Base-by-base conservation (phyloP, 2,888 invertebrate species). In the Deilephila elpenor region DNA sequence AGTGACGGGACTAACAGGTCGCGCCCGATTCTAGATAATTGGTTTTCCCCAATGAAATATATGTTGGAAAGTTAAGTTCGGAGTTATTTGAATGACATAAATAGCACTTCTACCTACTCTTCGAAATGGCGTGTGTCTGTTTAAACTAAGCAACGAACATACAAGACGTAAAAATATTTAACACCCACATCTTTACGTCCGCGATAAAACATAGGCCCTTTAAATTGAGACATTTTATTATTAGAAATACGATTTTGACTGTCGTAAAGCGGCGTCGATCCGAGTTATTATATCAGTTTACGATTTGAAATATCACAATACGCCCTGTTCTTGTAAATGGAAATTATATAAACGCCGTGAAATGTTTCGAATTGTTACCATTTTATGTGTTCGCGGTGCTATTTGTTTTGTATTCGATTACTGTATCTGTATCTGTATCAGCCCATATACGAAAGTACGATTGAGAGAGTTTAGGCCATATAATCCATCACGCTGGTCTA, bases 151-250 rank as follows among this genome's bases (percentile, higher is more conserved):
- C 86, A 85, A 88, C 84, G 85, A 88, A 89, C 86, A 88, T 88
- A 86, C 83, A 83, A 83, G 82, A 74, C 84, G 88, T 88, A 88
- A 91, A 90, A 79, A 77, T 59, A 75, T 88, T 91, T 91, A 92
- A 91, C 90, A 86, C 44, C 82, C 86, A 77, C 83, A 84, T 88
- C 89, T 92, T 93, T 92, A 93, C 87, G 85, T 75, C 86, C 79
- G 83, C 84, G 86, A 93, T 94, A 93, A 92, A 93, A 92, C 92
- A 91, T 90, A 87, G 90, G 86, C 88, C 88, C 88, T 85, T 90
- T 87, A 91, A 93, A 93, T 93, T 93, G 92, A 93, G 93, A 90
- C 90, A 87, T 93, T 94, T 94, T 94, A 93, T 93, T 93, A 92
- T 93, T 93, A 93, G 93, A 90, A 91, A 93, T 92, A 93, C 91